phyloP scores from a whole-genome alignment of 2,888 invertebrate genomes.

The Ectemnius lituratus region DNA sequence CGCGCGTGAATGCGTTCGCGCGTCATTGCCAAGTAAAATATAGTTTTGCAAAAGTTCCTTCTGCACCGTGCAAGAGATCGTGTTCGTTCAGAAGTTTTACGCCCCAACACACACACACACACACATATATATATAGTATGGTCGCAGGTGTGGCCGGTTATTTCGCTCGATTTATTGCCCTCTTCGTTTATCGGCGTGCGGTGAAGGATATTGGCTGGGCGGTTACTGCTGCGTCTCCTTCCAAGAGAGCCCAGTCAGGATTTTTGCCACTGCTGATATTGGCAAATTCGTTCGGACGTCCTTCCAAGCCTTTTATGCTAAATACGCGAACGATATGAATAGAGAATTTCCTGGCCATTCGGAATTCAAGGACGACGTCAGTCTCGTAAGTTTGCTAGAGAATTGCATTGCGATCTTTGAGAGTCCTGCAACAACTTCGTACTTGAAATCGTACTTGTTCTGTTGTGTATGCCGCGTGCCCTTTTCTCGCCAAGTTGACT shows the following conservation, averaged over 20 bases:
- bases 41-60: constrained; percentile 41
- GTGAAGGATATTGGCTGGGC: constrained; percentile 44
- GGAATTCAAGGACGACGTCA: no score
- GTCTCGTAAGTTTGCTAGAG: no score
- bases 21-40: constrained; percentile 32
- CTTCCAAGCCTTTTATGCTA: constrained; percentile 11
- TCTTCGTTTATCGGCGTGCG: constrained; percentile 49
- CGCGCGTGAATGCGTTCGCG: not conserved
- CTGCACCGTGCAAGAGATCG: not conserved
- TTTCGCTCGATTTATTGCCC: constrained; percentile 58
- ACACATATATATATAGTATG: constrained; percentile 34
- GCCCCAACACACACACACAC: constrained; percentile 29
- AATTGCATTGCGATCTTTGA: no score
- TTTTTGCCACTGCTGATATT: constrained; percentile 3
- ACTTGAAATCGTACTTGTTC: no score
- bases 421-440: no score
- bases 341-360: no score
- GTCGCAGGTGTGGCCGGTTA: constrained; percentile 53
- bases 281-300: constrained; percentile 46
- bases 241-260: no score
- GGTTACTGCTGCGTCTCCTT: constrained; percentile 44
- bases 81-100: no score
- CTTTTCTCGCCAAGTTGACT: no score
- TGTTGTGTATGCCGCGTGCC: no score
- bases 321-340: no score